phyloP scores from a whole-genome alignment of 2,797 vertebrate genomes.

The Crocodylus rhombifer region DNA sequence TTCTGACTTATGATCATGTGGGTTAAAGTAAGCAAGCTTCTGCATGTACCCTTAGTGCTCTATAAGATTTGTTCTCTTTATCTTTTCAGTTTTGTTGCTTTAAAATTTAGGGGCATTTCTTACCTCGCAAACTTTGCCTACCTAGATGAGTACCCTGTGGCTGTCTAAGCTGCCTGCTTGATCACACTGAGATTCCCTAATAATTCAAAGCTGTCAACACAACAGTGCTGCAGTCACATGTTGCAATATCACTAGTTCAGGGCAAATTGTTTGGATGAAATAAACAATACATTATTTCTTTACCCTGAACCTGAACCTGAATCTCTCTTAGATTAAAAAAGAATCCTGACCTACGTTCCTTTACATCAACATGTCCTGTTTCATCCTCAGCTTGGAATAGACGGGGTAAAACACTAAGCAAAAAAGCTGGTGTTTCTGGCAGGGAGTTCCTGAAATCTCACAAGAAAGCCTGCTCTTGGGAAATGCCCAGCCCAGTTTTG shows the following conservation, averaged over 20 bases:
- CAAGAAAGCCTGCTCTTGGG: neutral
- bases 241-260: neutral
- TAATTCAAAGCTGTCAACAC: neutral
- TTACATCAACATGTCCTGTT: neutral
- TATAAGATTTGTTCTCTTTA: neutral
- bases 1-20: too few relatives aligned
- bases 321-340: neutral
- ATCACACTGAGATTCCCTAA: neutral
- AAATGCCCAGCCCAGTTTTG: neutral
- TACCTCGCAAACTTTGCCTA: fast-evolving
- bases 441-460: neutral
- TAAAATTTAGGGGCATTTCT: neutral
- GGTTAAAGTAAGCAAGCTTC: too few relatives aligned
- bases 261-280: neutral
- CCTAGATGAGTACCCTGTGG: neutral
- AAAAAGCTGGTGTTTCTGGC: neutral
- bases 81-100: neutral
- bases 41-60: too few relatives aligned
- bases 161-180: neutral
- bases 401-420: neutral
- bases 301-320: neutral
- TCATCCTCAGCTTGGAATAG: neutral
- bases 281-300: neutral
- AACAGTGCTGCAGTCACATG: neutral
- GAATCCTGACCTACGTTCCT: neutral